Conservation (phyloP, 1,140 invertebrate genomes). For the Bathynomus jamesi region DNA sequence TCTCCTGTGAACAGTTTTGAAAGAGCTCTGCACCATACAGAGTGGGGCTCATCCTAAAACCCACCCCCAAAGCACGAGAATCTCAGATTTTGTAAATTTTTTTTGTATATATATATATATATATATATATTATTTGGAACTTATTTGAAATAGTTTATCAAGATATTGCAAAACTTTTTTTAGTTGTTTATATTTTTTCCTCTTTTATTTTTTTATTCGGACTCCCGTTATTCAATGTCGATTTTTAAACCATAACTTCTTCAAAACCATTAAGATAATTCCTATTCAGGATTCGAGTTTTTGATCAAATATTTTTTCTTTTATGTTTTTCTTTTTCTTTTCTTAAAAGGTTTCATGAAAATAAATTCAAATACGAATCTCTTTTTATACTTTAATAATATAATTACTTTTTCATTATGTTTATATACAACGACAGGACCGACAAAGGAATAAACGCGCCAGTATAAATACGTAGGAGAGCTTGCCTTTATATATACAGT, state of each 20-base stretch:
- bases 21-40: not conserved
- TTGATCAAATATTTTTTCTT: not conserved
- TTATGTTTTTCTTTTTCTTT: not conserved
- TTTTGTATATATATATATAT: too few relatives aligned
- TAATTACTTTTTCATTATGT: not conserved
- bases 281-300: not conserved
- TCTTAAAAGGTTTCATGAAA: not conserved
- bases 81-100: not conserved
- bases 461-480: not conserved
- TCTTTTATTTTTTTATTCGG: not conserved
- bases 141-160: conserved; percentile 2
- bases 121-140: not conserved
- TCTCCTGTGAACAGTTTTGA: not conserved
- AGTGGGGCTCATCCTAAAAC: not conserved
- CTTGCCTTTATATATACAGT: not conserved
- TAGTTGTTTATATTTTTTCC: not conserved
- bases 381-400: not conserved
- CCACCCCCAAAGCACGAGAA: not conserved
- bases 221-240: not conserved
- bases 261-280: not conserved
- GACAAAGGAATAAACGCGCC: not conserved
- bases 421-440: too few relatives aligned
- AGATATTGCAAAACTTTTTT: not conserved
- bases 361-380: not conserved
- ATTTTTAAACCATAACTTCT: conserved; percentile 1